Evolutionary conservation across 23 tunicate species (phyloP).

Genomic region (Clavelina lepadiformis): DNA sequence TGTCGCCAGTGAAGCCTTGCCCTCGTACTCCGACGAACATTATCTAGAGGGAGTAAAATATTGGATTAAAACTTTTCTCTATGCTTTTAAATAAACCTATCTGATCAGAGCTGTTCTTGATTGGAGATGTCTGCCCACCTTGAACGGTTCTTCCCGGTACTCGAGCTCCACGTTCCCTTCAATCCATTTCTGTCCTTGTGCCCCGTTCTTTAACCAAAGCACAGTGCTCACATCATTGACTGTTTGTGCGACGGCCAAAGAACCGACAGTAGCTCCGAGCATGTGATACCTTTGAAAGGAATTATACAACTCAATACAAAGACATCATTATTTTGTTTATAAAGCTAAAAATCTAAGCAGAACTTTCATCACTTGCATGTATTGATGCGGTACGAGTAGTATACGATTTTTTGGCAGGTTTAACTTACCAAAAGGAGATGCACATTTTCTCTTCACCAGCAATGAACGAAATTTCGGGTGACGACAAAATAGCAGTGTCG

Average conservation of each 20-base stretch:
- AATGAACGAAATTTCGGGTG: background rate
- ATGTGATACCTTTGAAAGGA: conserved; percentile 48
- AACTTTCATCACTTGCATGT: no score
- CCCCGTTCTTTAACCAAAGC: conserved; percentile 28
- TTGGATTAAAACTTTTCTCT: no score
- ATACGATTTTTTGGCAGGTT: no score
- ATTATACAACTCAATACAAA: no score
- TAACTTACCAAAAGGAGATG: conserved; percentile 55
- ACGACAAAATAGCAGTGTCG: background rate
- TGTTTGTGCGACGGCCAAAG: conserved; percentile 27
- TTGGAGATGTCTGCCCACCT: conserved; percentile 38
- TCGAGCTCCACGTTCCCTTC: conserved; percentile 14
- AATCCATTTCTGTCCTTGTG: conserved; percentile 46
- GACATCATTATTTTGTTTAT: background rate
- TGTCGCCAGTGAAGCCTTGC: conserved; percentile 15
- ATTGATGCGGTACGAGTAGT: no score
- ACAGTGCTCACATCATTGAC: conserved; percentile 13
- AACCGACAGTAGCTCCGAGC: conserved; percentile 37
- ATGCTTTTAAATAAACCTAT: no score
- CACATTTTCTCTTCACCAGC: conserved; percentile 23
- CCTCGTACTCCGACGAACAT: conserved; percentile 20
- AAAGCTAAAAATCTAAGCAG: no score
- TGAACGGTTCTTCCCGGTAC: conserved; percentile 23
- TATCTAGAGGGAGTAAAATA: conserved; percentile 3
- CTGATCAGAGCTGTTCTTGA: background rate